phyloP scores from a whole-genome alignment of 2,797 vertebrate species.

The Takifugu rubripes region DNA sequence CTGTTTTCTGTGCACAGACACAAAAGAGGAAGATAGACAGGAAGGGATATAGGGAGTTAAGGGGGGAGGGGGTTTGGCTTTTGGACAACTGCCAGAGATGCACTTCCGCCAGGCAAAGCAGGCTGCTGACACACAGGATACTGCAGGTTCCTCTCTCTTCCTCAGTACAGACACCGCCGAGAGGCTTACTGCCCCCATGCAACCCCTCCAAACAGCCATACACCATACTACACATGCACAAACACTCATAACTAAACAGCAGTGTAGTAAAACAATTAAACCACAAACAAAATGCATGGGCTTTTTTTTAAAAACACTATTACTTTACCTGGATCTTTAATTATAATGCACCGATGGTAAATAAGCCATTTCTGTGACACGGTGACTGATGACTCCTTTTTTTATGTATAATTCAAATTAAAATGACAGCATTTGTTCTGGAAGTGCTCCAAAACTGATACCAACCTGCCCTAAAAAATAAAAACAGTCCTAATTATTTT shows the following conservation, averaged over 20 bases:
- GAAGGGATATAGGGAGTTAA: constrained; percentile 57
- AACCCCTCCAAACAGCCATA: constrained; percentile 6
- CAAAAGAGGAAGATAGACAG: constrained; percentile 71
- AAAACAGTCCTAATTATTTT: no score
- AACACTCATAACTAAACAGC: not conserved
- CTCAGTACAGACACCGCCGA: constrained; percentile 57
- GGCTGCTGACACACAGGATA: constrained; percentile 76
- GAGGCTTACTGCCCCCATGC: constrained; percentile 36
- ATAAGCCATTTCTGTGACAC: not conserved
- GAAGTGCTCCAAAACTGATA: no score
- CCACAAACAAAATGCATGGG: no score
- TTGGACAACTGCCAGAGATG: constrained; percentile 72
- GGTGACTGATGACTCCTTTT: no score
- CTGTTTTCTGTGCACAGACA: constrained; percentile 59
- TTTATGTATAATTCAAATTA: no score
- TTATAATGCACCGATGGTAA: constrained; percentile 17
- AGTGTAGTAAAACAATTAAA: no score
- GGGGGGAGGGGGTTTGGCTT: constrained; percentile 11
- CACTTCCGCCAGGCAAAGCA: constrained; percentile 71
- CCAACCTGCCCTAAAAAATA: no score
- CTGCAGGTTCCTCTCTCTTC: constrained; percentile 60
- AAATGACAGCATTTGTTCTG: no score
- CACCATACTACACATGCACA: constrained; percentile 19
- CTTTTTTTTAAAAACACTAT: constrained; percentile 4
- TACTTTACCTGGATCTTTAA: constrained; percentile 5